These are phyloP conservation scores for Cataglyphis cursor DNA, from an alignment of 2,888 invertebrate genomes.

Conservation along the genomic window DNA sequence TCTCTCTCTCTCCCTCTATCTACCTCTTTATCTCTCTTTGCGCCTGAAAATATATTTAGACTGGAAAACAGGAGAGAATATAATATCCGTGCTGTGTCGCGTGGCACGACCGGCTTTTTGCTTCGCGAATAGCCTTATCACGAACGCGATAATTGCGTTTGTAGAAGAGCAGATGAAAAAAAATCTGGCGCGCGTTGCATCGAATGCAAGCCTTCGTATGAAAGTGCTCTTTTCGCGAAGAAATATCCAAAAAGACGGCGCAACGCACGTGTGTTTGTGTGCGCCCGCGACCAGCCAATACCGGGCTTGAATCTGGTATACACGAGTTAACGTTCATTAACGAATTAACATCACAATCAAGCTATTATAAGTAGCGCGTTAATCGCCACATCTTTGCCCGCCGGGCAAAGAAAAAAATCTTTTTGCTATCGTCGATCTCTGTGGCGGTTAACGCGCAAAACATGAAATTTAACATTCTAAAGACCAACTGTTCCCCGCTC, in stretches of 20 bases:
- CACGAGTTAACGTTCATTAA: constrained; percentile 57
- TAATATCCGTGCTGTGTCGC: constrained; percentile 36
- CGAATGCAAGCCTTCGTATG: background rate
- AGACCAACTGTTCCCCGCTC: constrained; percentile 2
- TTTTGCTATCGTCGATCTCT: background rate
- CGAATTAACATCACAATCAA: constrained; percentile 56
- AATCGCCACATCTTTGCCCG: constrained; percentile 10
- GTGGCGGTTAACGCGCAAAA: constrained; percentile 29
- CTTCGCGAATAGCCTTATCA: background rate
- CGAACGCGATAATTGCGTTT: background rate
- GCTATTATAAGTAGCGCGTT: constrained; percentile 27
- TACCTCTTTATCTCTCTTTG: constrained; percentile 15
- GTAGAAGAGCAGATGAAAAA: constrained; percentile 9
- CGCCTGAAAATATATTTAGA: constrained; percentile 54
- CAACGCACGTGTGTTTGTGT: too few relatives aligned
- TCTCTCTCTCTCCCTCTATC: background rate
- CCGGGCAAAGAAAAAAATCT: background rate
- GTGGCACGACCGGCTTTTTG: constrained; percentile 18
- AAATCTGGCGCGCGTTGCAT: background rate
- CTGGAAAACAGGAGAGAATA: constrained; percentile 62
- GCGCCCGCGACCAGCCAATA: constrained; percentile 31
- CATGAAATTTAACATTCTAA: constrained; percentile 38
- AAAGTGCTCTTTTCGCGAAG: background rate
- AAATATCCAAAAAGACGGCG: background rate
- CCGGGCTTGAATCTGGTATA: constrained; percentile 36